A percentile compares a stretch with the other conserved stretches of the same genome.
Conservation (phyloP, 2,797 vertebrate species). For the Pseudochaenichthys georgianus region DNA sequence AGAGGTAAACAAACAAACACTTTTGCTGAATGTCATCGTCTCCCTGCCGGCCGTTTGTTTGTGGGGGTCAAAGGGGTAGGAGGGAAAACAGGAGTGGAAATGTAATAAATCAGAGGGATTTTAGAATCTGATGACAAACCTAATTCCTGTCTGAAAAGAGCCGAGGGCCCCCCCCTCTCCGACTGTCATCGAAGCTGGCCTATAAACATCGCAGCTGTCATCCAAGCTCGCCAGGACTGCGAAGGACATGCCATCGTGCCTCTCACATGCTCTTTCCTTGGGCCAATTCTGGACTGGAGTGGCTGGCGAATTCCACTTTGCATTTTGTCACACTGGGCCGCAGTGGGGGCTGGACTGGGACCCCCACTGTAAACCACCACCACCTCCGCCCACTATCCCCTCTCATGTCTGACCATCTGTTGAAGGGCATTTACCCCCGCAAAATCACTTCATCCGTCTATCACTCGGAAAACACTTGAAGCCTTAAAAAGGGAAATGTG, state of each 20-base stretch:
- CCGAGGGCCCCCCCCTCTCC: conserved; percentile 79
- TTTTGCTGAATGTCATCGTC: conserved; percentile 80
- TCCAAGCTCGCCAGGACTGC: conserved; percentile 81
- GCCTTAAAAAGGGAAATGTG: conserved; percentile 76
- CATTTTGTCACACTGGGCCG: conserved; percentile 90
- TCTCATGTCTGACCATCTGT: conserved; percentile 85
- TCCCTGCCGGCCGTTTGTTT: conserved; percentile 71
- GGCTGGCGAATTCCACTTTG: conserved; percentile 87
- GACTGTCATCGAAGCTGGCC: conserved; percentile 91
- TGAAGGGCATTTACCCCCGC: conserved; percentile 84
- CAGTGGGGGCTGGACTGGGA: conserved; percentile 56
- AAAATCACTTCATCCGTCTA: conserved; percentile 83
- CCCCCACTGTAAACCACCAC: conserved; percentile 29
- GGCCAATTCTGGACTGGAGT: conserved; percentile 88
- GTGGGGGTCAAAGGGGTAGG: conserved; percentile 74
- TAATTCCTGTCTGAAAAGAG: conserved; percentile 90
- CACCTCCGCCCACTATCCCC: conserved; percentile 52
- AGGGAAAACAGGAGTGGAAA: conserved; percentile 81
- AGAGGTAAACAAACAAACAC: conserved; percentile 82
- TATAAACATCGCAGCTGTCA: conserved; percentile 97
- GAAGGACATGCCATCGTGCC: conserved; percentile 90
- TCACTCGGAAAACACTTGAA: conserved; percentile 78
- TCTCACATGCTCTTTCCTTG: conserved; percentile 86
- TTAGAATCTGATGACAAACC: conserved; percentile 94
- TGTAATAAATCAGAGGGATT: conserved; percentile 91